phyloP scores from a whole-genome alignment of 2,888 invertebrate genomes.

The Calameuta idolon region DNA sequence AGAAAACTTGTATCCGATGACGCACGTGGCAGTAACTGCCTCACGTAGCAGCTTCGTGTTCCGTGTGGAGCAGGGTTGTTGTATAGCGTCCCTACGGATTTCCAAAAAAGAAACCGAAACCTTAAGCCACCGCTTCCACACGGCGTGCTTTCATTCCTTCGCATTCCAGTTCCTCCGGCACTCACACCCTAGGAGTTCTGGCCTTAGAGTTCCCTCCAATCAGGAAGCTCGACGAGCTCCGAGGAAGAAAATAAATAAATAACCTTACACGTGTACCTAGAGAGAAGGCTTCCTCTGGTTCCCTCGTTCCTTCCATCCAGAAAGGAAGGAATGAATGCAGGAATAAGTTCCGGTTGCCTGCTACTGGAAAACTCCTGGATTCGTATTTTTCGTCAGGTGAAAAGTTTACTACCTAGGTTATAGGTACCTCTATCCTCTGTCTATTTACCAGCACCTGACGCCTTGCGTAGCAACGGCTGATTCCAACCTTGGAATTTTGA shows the following conservation, averaged over 20 bases:
- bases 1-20: constrained; percentile 27
- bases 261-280: neutral
- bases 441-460: neutral
- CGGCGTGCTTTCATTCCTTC: constrained; percentile 7
- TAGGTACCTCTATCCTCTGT: neutral
- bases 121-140: constrained; percentile 14
- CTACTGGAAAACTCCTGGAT: neutral
- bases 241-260: neutral
- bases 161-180: constrained; percentile 6
- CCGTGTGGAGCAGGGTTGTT: constrained; percentile 13
- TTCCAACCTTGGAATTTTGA: neutral
- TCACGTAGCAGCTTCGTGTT: constrained; percentile 10
- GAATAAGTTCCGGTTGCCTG: neutral
- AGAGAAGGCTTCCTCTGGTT: neutral
- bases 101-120: constrained; percentile 11
- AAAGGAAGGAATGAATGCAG: neutral
- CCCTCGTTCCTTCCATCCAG: neutral
- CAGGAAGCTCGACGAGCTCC: neutral
- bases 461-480: neutral
- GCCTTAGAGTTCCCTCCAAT: neutral
- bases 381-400: neutral
- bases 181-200: neutral
- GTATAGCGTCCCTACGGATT: constrained; percentile 16
- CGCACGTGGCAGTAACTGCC: constrained; percentile 34
- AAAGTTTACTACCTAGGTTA: neutral